Evolutionary conservation across 2,888 invertebrate species (phyloP).

Genomic region (Oxytorus armatus): DNA sequence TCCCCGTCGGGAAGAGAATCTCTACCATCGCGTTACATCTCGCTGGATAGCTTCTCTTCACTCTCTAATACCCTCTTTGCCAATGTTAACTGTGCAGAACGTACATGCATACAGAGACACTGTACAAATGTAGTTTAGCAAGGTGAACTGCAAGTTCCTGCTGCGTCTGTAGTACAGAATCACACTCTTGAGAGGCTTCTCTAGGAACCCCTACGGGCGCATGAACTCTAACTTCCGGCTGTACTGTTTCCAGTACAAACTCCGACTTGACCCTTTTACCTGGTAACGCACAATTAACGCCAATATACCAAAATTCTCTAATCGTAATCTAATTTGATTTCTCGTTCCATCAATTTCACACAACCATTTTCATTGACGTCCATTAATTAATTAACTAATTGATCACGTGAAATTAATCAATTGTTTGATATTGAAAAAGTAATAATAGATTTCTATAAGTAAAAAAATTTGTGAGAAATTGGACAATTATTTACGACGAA

Average conservation of each 20-base stretch:
- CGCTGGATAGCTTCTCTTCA: constrained; percentile 4
- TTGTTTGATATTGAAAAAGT: too few relatives aligned
- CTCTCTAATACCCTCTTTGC: constrained; percentile 16
- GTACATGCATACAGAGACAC: background rate
- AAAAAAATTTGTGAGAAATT: too few relatives aligned
- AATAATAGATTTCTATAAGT: too few relatives aligned
- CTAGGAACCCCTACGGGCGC: constrained; percentile 40
- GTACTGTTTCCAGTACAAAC: constrained; percentile 14
- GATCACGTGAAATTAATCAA: background rate
- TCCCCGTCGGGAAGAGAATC: constrained; percentile 42
- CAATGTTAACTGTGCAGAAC: constrained; percentile 32
- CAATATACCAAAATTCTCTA: background rate
- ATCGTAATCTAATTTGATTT: constrained; percentile 1
- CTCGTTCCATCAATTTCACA: background rate
- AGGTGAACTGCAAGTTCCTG: constrained; percentile 27
- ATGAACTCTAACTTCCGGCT: constrained; percentile 27
- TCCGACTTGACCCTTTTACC: constrained; percentile 49
- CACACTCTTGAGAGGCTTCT: constrained; percentile 45
- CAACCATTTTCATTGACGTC: background rate
- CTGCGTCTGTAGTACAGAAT: constrained; percentile 32
- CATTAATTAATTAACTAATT: background rate
- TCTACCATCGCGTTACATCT: constrained; percentile 45
- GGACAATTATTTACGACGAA: too few relatives aligned
- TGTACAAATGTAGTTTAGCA: constrained; percentile 2
- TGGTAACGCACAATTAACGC: constrained; percentile 1